Percentiles rank a stretch among this genome's conserved stretches.
These are phyloP conservation scores for Elachura formosa DNA, from an alignment of 2,113 vertebrate species.

Conservation along the genomic window DNA sequence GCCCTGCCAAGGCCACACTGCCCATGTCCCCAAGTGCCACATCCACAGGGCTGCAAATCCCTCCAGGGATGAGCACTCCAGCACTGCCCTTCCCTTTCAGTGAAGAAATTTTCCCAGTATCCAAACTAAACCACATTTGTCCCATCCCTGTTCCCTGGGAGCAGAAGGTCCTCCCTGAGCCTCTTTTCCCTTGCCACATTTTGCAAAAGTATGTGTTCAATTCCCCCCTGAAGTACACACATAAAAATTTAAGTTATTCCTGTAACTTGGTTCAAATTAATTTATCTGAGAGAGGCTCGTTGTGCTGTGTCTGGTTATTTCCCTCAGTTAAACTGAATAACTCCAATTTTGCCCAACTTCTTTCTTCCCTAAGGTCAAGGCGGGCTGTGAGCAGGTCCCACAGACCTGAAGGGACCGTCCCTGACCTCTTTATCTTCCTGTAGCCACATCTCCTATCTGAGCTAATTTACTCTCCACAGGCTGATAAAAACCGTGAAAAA, in stretches of 20 bases:
- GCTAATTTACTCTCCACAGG: neutral
- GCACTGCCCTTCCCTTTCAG: accelerated
- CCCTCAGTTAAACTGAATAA: neutral
- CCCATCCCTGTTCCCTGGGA: neutral
- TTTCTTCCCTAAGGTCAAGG: neutral
- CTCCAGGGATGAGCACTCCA: neutral
- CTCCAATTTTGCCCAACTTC: neutral
- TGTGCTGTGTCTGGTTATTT: neutral
- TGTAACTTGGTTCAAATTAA: neutral
- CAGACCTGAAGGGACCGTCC: neutral
- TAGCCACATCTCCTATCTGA: neutral
- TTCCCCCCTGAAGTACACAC: neutral
- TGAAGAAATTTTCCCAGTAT: neutral
- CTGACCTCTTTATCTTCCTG: neutral
- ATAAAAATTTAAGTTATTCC: neutral
- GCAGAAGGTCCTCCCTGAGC: neutral
- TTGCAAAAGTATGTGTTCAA: neutral
- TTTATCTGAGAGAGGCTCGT: neutral
- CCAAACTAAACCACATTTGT: neutral
- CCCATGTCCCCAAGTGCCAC: neutral
- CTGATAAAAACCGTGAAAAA: neutral
- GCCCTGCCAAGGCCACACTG: neutral
- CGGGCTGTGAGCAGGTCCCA: neutral
- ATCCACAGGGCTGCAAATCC: neutral
- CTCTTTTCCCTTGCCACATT: too few species aligned